phyloP scores from a whole-genome alignment of 2,797 vertebrate genomes.

The Danio choprae region DNA sequence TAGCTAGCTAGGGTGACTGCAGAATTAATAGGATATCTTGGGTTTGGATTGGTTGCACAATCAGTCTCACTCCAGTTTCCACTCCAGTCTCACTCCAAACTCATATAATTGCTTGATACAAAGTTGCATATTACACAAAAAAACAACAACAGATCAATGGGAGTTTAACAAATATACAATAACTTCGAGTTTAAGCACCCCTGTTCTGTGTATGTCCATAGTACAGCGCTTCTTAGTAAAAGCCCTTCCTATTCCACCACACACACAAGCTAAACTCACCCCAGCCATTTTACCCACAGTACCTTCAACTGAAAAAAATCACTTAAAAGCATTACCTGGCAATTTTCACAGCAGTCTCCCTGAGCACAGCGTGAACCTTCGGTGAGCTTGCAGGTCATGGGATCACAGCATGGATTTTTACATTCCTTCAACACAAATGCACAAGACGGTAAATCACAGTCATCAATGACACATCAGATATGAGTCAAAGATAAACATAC shows the following conservation, averaged over 20 bases:
- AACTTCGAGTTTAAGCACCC: no score
- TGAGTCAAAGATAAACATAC: not conserved
- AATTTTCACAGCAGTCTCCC: conserved; percentile 85
- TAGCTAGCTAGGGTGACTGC: not conserved
- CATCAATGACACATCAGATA: not conserved
- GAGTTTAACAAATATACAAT: no score
- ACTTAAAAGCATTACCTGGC: conserved; percentile 79
- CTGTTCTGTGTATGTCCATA: no score
- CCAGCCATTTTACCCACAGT: not conserved
- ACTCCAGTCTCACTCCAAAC: no score
- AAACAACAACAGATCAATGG: no score
- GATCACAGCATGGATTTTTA: conserved; percentile 84
- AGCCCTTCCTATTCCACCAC: not conserved
- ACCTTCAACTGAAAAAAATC: not conserved
- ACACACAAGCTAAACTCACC: not conserved
- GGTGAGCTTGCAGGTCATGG: conserved; percentile 83
- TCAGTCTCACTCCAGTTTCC: no score
- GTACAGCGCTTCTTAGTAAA: not conserved
- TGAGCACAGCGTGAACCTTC: conserved; percentile 81
- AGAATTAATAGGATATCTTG: not conserved
- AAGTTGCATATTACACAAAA: no score
- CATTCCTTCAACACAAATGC: conserved; percentile 79
- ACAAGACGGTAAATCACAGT: conserved; percentile 28
- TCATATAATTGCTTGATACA: no score
- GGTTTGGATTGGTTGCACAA: not conserved